Evolutionary conservation across 2,113 vertebrate species (phyloP).

Genomic region (Trochalopteron elliotii): DNA sequence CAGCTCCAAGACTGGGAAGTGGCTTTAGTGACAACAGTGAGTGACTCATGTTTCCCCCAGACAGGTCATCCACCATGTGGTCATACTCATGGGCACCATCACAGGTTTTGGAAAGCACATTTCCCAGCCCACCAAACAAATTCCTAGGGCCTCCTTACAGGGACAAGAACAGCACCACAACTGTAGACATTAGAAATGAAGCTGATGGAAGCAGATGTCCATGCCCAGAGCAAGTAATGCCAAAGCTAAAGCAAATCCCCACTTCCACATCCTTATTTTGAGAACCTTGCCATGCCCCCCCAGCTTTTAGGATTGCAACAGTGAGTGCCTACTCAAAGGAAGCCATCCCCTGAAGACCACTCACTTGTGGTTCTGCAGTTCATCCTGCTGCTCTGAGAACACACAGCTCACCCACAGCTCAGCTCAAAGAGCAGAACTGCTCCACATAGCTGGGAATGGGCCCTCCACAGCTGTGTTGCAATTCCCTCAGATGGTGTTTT

Average conservation of each 20-base stretch:
- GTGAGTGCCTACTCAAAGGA: neutral
- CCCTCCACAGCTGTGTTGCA: neutral
- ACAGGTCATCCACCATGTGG: neutral
- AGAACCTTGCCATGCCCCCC: neutral
- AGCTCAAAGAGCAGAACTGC: neutral
- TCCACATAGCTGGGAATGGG: fast-evolving
- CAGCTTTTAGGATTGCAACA: neutral
- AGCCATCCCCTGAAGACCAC: neutral
- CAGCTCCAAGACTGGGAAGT: constrained; percentile 92
- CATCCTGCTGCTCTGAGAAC: neutral
- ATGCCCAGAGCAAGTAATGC: neutral
- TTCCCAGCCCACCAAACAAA: neutral
- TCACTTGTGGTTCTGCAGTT: neutral
- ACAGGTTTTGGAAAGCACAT: neutral
- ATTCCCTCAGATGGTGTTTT: constrained; percentile 89
- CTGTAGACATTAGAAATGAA: neutral
- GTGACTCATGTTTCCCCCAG: neutral
- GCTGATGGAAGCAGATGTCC: fast-evolving
- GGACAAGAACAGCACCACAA: neutral
- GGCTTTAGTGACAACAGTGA: constrained; percentile 92
- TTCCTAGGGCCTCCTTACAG: neutral
- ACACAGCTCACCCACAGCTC: neutral
- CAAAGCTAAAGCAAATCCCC: neutral
- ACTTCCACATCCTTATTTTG: neutral
- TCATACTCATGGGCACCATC: neutral